phyloP scores from a whole-genome alignment of 2,888 invertebrate species.

The Oeneis ivallda region DNA sequence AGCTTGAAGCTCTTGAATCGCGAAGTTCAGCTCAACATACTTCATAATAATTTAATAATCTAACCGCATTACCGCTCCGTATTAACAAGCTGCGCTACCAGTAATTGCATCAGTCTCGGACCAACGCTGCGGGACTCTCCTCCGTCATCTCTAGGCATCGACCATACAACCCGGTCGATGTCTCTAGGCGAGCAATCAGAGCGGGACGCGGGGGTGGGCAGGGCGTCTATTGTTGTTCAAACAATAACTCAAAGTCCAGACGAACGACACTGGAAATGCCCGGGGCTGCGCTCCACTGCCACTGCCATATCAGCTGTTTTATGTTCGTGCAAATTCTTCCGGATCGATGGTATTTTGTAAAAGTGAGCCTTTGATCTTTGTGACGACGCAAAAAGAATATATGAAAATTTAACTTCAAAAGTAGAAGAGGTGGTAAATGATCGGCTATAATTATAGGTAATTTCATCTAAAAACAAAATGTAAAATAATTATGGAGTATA shows the following conservation, averaged over 20 bases:
- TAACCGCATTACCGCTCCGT: slow-evolving; percentile 33
- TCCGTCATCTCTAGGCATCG: slow-evolving; percentile 17
- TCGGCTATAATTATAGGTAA: neutral
- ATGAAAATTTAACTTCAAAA: too few relatives aligned
- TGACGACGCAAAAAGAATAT: neutral
- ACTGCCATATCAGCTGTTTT: neutral
- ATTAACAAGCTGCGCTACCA: slow-evolving; percentile 30
- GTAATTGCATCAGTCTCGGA: slow-evolving; percentile 36
- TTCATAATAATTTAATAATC: slow-evolving; percentile 34
- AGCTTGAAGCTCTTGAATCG: slow-evolving; percentile 4
- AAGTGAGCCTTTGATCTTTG: neutral
- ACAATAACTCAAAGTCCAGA: neutral
- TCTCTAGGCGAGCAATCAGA: slow-evolving; percentile 12
- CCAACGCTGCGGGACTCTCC: slow-evolving; percentile 35
- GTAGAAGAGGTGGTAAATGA: too few relatives aligned
- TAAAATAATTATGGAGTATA: neutral
- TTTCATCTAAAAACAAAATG: neutral
- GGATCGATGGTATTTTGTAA: neutral
- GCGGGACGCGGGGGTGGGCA: neutral
- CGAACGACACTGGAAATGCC: neutral
- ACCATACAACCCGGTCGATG: too few relatives aligned
- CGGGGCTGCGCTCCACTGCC: neutral
- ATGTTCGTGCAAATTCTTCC: neutral
- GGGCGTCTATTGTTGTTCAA: neutral
- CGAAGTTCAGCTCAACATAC: slow-evolving; percentile 15